These are phyloP conservation scores for Trissolcus brochymenae DNA, from an alignment of 2,888 invertebrate species.

Conservation along the genomic window DNA sequence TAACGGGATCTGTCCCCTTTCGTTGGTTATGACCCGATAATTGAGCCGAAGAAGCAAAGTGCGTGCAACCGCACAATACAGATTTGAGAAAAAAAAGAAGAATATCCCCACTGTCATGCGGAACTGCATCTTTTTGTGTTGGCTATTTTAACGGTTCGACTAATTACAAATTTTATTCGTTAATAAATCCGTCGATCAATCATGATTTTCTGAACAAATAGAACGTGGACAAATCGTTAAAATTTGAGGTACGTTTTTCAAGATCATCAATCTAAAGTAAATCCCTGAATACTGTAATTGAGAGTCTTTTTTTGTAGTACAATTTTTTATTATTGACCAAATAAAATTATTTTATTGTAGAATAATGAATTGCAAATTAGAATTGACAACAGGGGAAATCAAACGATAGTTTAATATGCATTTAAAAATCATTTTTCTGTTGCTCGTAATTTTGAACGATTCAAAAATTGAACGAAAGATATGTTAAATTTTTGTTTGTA, in stretches of 20 bases:
- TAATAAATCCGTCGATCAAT: slow-evolving; percentile 24
- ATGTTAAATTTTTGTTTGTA: too few relatives aligned
- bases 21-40: slow-evolving; percentile 38
- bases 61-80: slow-evolving; percentile 51
- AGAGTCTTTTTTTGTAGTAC: too few relatives aligned
- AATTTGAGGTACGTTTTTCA: not conserved
- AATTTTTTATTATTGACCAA: too few relatives aligned
- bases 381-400: too few relatives aligned
- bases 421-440: too few relatives aligned
- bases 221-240: slow-evolving; percentile 26
- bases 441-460: too few relatives aligned
- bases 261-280: not conserved
- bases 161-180: slow-evolving; percentile 33
- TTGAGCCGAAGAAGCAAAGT: slow-evolving; percentile 42
- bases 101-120: slow-evolving; percentile 24
- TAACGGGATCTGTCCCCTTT: slow-evolving; percentile 53
- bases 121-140: slow-evolving; percentile 35
- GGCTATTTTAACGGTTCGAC: slow-evolving; percentile 33
- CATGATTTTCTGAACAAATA: slow-evolving; percentile 25
- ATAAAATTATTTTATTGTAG: too few relatives aligned
- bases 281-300: too few relatives aligned
- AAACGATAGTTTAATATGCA: too few relatives aligned
- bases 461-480: too few relatives aligned
- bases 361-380: too few relatives aligned
- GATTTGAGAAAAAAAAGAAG: slow-evolving; percentile 29